Base-by-base conservation (phyloP, 2,113 vertebrate genomes). In the Ginglymostoma cirratum region DNA sequence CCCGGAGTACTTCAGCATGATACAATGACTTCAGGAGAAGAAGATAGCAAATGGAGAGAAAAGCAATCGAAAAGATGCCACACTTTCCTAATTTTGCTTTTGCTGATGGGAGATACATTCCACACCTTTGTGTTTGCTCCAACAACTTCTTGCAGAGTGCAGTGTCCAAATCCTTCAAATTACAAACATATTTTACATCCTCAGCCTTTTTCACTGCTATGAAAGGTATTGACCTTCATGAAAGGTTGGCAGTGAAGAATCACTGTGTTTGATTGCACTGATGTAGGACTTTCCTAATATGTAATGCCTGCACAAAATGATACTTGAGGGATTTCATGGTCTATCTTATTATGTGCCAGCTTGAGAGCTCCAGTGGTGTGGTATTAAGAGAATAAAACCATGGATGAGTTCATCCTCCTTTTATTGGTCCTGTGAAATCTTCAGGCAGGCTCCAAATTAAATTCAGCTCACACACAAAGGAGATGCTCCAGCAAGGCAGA, bases 381-480 rank as follows among this genome's bases (percentile, higher is more conserved):
- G 97, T 96, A 97, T 98, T 97, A 98, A 97, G 96, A 97, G 97
- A 98, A 98, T 97, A 96, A 97, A 98, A 97, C 97, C 97, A 97
- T 96, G 97, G 97, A 96, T 96, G 96, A 96, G 97, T 96, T 96
- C 96, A 97, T 45, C 97, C 97, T 97, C 96, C 38, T 97, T 97
- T 97, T 96, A 97, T 95, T 96, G 95, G 96, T 97, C 96, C 96
- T 97, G 97, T 97, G 97, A 97, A 98, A 96, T 97, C 97, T 97
- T 97, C 96, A 96, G 96, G 96, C 96, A 96, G 96, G 92, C 65
- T 94, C 66, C 23, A 96, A 96, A 97, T 97, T 96, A 97, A 95
- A 96, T 97, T 97, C 98, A 97, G 97, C 96, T 96, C 97, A 97
- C 96, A 96, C 96, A 78, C 96, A 93, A 96, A 96, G 93, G 97